Base-by-base conservation (phyloP, 1,140 invertebrate species). In the Lepeophtheirus salmonis region DNA sequence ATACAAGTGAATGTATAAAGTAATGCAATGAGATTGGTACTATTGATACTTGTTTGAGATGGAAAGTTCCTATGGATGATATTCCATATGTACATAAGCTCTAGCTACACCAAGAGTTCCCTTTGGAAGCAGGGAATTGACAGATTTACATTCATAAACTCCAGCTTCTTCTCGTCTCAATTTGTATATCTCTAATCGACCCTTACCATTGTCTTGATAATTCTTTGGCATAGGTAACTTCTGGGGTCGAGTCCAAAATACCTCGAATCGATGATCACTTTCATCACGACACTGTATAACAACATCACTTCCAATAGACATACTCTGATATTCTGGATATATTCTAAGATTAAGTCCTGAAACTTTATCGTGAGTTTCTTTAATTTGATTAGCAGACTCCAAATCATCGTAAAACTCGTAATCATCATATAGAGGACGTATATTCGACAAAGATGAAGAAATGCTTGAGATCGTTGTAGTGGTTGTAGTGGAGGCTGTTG, bases 331-430 rank as follows among this genome's bases (percentile, higher is more conserved):
- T 57, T 57, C 23, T 3, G 55, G 55, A 57, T 57, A 57, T 6
- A 57, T 25, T n/a, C 26, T 57, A 16, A 57, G 52, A 3, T 54
- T 54, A 23, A 41, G 30, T 6, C 30, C 30, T 10, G 30, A 41
- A 10, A 10, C 30, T 41, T 54, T 16, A 3, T 54, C 21, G 10
- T 14, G 23, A 2, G 20, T 54, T 20, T 54, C 52, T 20, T 2
- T 54, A 54, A 54, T 13, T 20, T 54, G 52, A 54, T 54, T 23
- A n/a, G 52, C 52, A 16, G 52, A 54, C 23, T 54, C 52, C 20
- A 54, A 54, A 13, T 24, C 17, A 54, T 20, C 23, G 18, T 54
- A 20, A 13, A 21, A 17, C 20, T 3, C 20, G 22, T 20, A 17
- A 4, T 20, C 10, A 12, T 54, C 18, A 24, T 21, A 3, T 2